Conservation (phyloP, 2,888 invertebrate species). For the Eueremaeus valkanovi region DNA sequence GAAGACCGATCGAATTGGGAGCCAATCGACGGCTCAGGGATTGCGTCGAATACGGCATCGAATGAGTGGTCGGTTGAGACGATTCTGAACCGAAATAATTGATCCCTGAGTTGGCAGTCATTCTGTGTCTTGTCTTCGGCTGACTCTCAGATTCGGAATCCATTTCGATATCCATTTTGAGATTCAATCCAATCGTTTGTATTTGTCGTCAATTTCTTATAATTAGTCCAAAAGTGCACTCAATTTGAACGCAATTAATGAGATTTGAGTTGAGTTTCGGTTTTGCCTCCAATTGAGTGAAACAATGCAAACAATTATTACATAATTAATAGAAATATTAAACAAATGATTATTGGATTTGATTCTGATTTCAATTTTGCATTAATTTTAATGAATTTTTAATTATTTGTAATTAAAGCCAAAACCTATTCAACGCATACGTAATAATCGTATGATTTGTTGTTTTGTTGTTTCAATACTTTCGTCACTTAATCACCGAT, state of each 20-base stretch:
- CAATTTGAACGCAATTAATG: not conserved
- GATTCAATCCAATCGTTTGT: not conserved
- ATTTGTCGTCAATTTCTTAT: not conserved
- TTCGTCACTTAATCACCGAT: no score
- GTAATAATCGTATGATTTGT: no score
- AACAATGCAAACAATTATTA: no score
- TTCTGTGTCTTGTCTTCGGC: not conserved
- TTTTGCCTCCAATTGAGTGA: no score
- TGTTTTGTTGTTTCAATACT: no score
- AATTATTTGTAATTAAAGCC: no score
- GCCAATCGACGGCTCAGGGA: slow-evolving; percentile 30
- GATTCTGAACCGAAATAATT: not conserved
- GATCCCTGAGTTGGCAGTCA: not conserved
- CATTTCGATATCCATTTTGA: slow-evolving; percentile 16
- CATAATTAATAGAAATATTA: no score
- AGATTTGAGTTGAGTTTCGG: not conserved
- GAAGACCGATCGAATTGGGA: slow-evolving; percentile 19
- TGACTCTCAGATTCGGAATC: not conserved
- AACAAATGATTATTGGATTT: not conserved
- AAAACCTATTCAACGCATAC: no score
- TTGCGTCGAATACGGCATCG: slow-evolving; percentile 17
- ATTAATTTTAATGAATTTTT: no score
- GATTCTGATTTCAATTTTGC: no score
- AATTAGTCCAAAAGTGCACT: not conserved
- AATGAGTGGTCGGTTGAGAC: not conserved